These are phyloP conservation scores for Agrotis ipsilon DNA, from an alignment of 2,888 invertebrate genomes.

Conservation along the genomic window DNA sequence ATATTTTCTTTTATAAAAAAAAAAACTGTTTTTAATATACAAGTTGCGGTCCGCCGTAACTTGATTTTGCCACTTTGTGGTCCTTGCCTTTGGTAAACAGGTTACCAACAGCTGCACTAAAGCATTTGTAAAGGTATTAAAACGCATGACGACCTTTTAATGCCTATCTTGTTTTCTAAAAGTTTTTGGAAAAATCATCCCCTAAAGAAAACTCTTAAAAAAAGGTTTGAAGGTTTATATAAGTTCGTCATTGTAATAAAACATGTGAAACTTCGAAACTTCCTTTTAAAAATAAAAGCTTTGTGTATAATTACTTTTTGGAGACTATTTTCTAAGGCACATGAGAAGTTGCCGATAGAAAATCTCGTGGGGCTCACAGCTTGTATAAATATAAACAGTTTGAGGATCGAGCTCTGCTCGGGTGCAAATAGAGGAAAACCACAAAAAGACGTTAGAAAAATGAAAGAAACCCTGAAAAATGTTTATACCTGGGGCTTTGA, in stretches of 20 bases:
- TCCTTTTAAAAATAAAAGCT: not conserved
- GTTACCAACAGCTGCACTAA: not conserved
- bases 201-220: not conserved
- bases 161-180: not conserved
- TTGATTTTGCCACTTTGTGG: too few relatives aligned
- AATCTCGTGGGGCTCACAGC: not conserved
- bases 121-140: not conserved
- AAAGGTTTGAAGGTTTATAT: not conserved
- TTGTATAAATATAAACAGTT: too few relatives aligned
- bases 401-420: too few relatives aligned
- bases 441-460: too few relatives aligned
- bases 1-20: too few relatives aligned
- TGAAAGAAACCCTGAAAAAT: too few relatives aligned
- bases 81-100: too few relatives aligned
- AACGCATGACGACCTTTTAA: not conserved
- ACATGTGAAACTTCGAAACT: not conserved
- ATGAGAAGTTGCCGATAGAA: not conserved
- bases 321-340: not conserved
- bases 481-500: too few relatives aligned
- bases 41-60: too few relatives aligned
- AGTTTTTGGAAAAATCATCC: not conserved
- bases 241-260: not conserved
- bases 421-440: too few relatives aligned
- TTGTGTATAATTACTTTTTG: not conserved
- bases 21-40: too few relatives aligned